Evolutionary conservation across 1,140 invertebrate genomes (phyloP), one percentile per base, ranked within the genome.

Genomic region (Drosophila nigrodunni): DNA sequence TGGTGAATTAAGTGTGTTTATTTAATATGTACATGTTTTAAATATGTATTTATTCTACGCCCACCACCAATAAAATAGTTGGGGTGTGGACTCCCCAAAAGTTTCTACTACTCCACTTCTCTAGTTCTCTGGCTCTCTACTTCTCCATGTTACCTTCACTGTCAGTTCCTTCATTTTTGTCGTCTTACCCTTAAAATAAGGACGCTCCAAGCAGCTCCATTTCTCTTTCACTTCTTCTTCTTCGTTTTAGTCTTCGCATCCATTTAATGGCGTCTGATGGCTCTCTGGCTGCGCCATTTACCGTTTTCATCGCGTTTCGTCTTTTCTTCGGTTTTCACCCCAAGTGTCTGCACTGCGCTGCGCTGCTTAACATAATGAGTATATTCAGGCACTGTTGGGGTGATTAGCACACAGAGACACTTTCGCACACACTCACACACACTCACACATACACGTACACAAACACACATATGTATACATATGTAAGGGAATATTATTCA

Each of bases 301-400:
- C 74, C 37, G 25, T 77, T 71, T 68, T 68, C 43, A 34, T 57
- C 57, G 37, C 35, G 60, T 37, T 54, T 10, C 44, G 41, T 77
- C 49, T 76, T 79, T 79, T 65, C 76, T 75, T 82, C 43, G 35
- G 35, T 30, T 37, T 43, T 62, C 39, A 73, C 78, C 75, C 64
- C 75, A 68, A 71, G 74, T 55, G 43, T 52, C 37, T 35, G n/a
- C 7, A 2, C 34, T 37, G 39, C 25, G 58, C 55, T 61, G 30
- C 73, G 65, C 69, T 77, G 83, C 79, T 87, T 87, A 88, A 57
- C 82, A 87, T 87, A 87, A 87, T 87, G 82, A 82, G 82, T 11
- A 21, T 30, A 54, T 34, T 41, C 35, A 15, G 5, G 30, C 67
- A 15, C 11, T 18, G 46, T 41, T 21, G 25, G 74, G 75, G 82